Percentiles rank a stretch among this genome's conserved stretches.
Conservation (phyloP, 2,113 vertebrate species). For the Phasianus colchicus region DNA sequence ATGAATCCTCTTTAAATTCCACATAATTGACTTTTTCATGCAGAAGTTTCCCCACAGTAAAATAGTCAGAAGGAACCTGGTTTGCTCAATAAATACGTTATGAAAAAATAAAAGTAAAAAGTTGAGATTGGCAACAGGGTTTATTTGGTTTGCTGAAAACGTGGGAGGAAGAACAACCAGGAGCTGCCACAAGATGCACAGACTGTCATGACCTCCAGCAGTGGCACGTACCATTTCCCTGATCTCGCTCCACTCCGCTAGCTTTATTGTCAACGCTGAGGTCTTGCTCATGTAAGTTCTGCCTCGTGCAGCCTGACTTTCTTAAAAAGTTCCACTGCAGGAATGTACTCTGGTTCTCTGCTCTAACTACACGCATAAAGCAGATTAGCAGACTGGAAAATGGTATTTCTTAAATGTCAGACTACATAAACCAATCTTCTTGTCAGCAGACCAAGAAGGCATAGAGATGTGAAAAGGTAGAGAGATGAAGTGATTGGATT, state of each 20-base stretch:
- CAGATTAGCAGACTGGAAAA: slow-evolving; percentile 60
- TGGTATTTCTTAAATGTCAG: slow-evolving; percentile 66
- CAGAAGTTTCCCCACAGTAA: neutral
- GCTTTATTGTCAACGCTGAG: neutral
- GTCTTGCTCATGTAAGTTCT: neutral
- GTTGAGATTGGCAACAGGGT: neutral
- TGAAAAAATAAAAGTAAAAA: neutral
- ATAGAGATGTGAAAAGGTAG: slow-evolving; percentile 21
- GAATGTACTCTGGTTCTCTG: neutral
- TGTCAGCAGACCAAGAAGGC: slow-evolving; percentile 42
- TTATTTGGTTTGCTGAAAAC: neutral
- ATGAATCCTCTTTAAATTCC: slow-evolving; percentile 29
- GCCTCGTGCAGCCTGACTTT: neutral
- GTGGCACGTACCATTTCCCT: neutral
- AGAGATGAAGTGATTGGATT: neutral
- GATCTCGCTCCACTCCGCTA: neutral
- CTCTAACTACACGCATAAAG: neutral
- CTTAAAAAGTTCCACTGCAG: neutral
- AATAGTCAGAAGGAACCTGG: neutral
- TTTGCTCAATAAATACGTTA: neutral
- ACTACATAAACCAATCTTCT: slow-evolving; percentile 46
- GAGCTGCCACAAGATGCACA: neutral
- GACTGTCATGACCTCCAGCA: fast-evolving
- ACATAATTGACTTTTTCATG: neutral
- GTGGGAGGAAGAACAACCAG: neutral